Percentiles rank a stretch among this genome's conserved stretches.
phyloP scores from a whole-genome alignment of 2,797 vertebrate genomes.

The Amniataba percoides region DNA sequence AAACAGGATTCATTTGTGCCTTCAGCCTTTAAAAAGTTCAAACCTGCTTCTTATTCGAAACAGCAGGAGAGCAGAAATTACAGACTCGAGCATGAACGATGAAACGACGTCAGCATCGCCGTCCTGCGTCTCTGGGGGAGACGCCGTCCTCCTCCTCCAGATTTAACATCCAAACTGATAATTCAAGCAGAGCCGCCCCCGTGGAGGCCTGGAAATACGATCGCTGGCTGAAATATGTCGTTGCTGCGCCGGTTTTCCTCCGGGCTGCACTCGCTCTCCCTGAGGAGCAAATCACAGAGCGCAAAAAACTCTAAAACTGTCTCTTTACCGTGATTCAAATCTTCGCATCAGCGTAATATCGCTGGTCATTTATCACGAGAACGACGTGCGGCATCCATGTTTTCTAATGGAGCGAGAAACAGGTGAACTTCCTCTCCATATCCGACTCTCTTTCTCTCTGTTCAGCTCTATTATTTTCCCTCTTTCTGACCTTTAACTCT shows the following conservation, averaged over 20 bases:
- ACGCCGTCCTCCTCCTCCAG: background rate
- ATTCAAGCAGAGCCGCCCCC: background rate
- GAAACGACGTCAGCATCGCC: background rate
- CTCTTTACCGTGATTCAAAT: constrained; percentile 30
- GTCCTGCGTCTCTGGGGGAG: background rate
- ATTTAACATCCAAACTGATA: constrained; percentile 25
- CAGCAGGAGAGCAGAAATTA: background rate
- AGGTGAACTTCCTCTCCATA: background rate
- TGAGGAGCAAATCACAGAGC: constrained; percentile 28
- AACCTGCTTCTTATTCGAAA: constrained; percentile 3
- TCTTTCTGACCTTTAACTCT: constrained; percentile 4
- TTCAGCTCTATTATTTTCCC: constrained; percentile 9
- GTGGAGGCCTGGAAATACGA: background rate
- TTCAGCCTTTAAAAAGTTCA: background rate
- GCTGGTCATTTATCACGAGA: constrained; percentile 31
- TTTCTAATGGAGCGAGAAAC: background rate
- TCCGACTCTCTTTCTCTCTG: background rate
- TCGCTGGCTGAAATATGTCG: constrained; percentile 27
- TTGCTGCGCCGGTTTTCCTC: constrained; percentile 42
- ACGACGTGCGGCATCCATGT: background rate
- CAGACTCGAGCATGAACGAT: background rate
- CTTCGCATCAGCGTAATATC: background rate
- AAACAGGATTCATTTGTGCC: constrained; percentile 17
- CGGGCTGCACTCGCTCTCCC: constrained; percentile 29
- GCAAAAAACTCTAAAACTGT: constrained; percentile 30